These are phyloP conservation scores for Phrynocephalus forsythii DNA, from an alignment of 2,797 vertebrate species.

Conservation along the genomic window DNA sequence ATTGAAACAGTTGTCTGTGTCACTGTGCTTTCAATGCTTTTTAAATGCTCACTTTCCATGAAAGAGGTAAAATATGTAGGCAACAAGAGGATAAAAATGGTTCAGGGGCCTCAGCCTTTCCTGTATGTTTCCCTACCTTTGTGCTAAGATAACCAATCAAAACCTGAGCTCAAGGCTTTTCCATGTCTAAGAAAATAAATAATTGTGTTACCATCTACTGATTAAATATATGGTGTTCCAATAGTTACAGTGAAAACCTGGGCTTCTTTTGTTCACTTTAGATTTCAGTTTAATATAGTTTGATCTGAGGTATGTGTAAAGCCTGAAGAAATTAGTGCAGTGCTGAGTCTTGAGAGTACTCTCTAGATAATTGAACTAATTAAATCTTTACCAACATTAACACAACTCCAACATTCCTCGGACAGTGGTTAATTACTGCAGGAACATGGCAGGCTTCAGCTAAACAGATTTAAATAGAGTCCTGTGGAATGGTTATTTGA, in stretches of 20 bases:
- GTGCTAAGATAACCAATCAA: background rate
- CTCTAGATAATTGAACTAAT: slow-evolving; percentile 87
- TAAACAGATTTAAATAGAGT: slow-evolving; percentile 88
- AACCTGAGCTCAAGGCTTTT: slow-evolving; percentile 31
- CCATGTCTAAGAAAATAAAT: background rate
- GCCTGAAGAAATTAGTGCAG: slow-evolving; percentile 78
- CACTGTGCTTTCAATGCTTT: slow-evolving; percentile 70
- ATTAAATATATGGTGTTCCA: slow-evolving; percentile 69
- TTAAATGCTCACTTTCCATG: slow-evolving; percentile 72
- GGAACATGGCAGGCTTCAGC: slow-evolving; percentile 84
- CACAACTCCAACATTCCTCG: slow-evolving; percentile 84
- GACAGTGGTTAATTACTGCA: slow-evolving; percentile 88
- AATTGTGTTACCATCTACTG: slow-evolving; percentile 50
- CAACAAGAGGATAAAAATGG: slow-evolving; percentile 20
- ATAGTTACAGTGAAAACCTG: slow-evolving; percentile 59
- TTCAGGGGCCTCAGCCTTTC: slow-evolving; percentile 31
- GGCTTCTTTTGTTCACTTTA: slow-evolving; percentile 72
- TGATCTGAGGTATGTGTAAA: slow-evolving; percentile 77
- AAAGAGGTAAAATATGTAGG: slow-evolving; percentile 59
- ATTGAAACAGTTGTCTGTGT: slow-evolving; percentile 83
- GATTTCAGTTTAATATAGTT: slow-evolving; percentile 75
- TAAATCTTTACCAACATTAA: slow-evolving; percentile 88
- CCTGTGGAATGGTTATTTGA: slow-evolving; percentile 83
- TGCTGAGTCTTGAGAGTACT: slow-evolving; percentile 77
- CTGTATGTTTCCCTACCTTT: slow-evolving; percentile 47